Conservation (phyloP, 2,888 invertebrate species). For the Acanthosepion pharaonis region DNA sequence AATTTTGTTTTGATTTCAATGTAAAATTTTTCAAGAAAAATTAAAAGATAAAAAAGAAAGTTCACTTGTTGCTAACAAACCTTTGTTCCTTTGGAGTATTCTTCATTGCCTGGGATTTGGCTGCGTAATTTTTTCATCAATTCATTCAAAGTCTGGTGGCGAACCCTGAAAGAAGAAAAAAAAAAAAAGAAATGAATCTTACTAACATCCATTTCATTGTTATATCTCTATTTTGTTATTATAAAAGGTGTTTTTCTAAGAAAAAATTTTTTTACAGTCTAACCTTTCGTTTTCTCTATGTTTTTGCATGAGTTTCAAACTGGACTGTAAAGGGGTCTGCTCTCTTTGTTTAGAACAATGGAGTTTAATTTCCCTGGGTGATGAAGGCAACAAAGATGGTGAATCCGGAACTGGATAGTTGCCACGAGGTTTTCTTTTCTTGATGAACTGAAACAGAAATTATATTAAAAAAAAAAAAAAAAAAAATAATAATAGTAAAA, state of each 20-base stretch:
- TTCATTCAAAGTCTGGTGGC: slow-evolving; percentile 71
- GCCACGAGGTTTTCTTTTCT: slow-evolving; percentile 17
- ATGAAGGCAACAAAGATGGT: background rate
- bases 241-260: too few relatives aligned
- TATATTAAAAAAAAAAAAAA: background rate
- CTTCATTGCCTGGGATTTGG: slow-evolving; percentile 67
- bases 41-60: too few relatives aligned
- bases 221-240: too few relatives aligned
- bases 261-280: background rate
- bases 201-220: too few relatives aligned
- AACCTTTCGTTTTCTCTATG: slow-evolving; percentile 72
- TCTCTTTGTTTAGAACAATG: background rate
- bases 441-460: background rate
- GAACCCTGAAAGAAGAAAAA: slow-evolving; percentile 57
- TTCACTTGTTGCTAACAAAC: slow-evolving; percentile 49
- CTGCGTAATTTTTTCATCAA: slow-evolving; percentile 66
- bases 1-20: too few relatives aligned
- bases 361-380: background rate
- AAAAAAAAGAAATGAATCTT: too few relatives aligned
- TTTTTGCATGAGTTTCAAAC: slow-evolving; percentile 67
- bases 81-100: slow-evolving; percentile 69
- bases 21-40: too few relatives aligned
- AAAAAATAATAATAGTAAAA: too few relatives aligned
- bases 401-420: slow-evolving; percentile 34
- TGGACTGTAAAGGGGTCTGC: slow-evolving; percentile 62